Evolutionary conservation across 1,140 invertebrate genomes (phyloP).

Genomic region (Drosophila gunungcola): DNA sequence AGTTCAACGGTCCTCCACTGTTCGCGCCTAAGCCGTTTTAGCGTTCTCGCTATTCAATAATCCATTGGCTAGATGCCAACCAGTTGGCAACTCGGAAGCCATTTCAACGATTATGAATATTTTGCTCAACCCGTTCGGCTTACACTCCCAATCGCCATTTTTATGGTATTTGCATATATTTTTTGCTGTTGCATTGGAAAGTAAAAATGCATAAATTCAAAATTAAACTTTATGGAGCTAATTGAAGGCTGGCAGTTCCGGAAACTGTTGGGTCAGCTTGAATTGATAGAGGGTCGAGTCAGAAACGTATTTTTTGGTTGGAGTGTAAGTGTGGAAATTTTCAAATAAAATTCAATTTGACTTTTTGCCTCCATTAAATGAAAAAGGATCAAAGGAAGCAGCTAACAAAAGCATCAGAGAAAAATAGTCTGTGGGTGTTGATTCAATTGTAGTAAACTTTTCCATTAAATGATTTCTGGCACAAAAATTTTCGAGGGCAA

Average conservation of each 20-base stretch:
- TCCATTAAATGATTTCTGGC: conserved; percentile 44
- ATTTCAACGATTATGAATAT: conserved; percentile 75
- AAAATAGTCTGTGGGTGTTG: conserved; percentile 55
- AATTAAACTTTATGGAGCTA: conserved; percentile 77
- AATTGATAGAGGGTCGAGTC: conserved; percentile 54
- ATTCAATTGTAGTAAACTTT: conserved; percentile 57
- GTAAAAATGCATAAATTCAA: conserved; percentile 74
- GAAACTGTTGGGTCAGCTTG: conserved; percentile 45
- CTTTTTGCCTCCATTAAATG: conserved; percentile 63
- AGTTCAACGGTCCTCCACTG: conserved; percentile 14
- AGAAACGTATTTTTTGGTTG: conserved; percentile 21
- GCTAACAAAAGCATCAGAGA: conserved; percentile 21
- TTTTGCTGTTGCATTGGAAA: conserved; percentile 27
- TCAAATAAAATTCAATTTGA: conserved; percentile 66
- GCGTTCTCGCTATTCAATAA: conserved; percentile 50
- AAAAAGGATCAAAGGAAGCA: conserved; percentile 42
- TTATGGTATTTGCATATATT: conserved; percentile 10
- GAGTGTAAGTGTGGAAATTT: conserved; percentile 22
- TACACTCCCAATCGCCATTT: conserved; percentile 2
- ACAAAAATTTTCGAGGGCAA: conserved; percentile 57
- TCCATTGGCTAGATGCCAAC: conserved; percentile 68
- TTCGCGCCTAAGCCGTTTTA: conserved; percentile 15
- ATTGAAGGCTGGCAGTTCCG: conserved; percentile 64
- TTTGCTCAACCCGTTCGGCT: conserved; percentile 15
- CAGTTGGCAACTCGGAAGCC: conserved; percentile 65